Percentiles rank a stretch among this genome's conserved stretches.
These are phyloP conservation scores for Leucosticte australis DNA, from an alignment of 2,113 vertebrate species.

Conservation along the genomic window DNA sequence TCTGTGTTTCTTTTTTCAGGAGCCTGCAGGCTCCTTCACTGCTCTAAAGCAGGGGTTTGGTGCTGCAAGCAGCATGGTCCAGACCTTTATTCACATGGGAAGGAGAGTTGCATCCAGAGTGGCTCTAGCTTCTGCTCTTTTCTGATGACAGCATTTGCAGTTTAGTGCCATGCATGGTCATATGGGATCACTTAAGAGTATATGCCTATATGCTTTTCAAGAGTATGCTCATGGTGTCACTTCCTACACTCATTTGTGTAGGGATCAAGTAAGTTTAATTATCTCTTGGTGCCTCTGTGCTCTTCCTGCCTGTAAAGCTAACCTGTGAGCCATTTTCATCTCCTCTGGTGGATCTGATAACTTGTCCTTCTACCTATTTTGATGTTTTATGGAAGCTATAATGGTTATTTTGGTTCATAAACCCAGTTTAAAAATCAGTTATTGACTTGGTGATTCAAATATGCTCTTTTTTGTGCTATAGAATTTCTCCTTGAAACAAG, in stretches of 20 bases:
- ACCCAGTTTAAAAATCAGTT: neutral
- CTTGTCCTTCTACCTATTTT: neutral
- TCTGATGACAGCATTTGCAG: neutral
- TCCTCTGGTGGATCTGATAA: neutral
- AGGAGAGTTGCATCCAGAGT: neutral
- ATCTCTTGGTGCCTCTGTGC: neutral
- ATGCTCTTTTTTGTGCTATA: neutral
- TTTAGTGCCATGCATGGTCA: neutral
- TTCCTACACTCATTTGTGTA: neutral
- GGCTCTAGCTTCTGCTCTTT: neutral
- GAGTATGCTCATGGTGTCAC: neutral
- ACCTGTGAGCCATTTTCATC: neutral
- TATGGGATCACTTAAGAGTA: neutral
- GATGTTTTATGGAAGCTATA: neutral
- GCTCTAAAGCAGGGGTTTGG: neutral
- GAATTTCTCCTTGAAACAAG: neutral
- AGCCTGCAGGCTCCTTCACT: neutral
- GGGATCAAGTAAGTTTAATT: slow-evolving; percentile 17
- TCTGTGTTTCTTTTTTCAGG: neutral
- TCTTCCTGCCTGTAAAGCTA: neutral
- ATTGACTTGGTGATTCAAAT: neutral
- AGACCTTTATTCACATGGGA: neutral
- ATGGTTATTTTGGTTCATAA: neutral
- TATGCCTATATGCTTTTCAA: neutral
- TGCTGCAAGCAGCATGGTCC: neutral